Base-by-base conservation (phyloP, 1,140 invertebrate species). In the Drosophila azteca region DNA sequence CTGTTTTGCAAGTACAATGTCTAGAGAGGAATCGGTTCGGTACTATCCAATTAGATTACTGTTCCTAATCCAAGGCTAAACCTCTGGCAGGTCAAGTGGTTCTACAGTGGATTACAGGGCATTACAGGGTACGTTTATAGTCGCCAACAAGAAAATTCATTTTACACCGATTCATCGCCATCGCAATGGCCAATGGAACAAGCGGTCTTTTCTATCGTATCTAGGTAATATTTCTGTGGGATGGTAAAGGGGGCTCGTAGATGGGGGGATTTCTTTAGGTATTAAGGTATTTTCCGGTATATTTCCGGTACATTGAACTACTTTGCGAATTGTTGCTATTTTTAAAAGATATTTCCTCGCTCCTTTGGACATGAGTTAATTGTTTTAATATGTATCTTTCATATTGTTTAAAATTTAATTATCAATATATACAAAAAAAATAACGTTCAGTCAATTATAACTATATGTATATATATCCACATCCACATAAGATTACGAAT, bases 381-480 rank as follows among this genome's bases (percentile, higher is more conserved):
- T 48, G 51, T 73, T 51, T 70, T 26, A 20, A 64, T 53, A 39
- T 49, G 70, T 68, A 64, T 46, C 22, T 45, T 43, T 57, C 7
- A 35, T 50, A 57, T 46, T 82, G 75, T 66, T 83, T 66, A 75
- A 79, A 84, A 83, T 84, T 72, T 84, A 69, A 84, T 63, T 67
- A 50, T 84, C 66, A 85, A 84, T 84, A 85, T 80, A 77, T 80
- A 84, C 70, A 82, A 79, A 80, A 88, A 88, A 88, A 78, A 77
- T 68, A 70, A 83, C 52, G 66, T 83, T 88, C 83, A 88, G 83
- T 88, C 83, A 88, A 88, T 88, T 88, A 79, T 73, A 79, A 76
- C 73, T 83, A 66, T 77, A 73, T 74, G 64, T 55, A 43, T 50
- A 49, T 39, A 57, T 31, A 3, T 31, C 2, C 3, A 8, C 44